These are phyloP conservation scores for Macropodus opercularis DNA, from an alignment of 2,797 vertebrate genomes.

Conservation along the genomic window DNA sequence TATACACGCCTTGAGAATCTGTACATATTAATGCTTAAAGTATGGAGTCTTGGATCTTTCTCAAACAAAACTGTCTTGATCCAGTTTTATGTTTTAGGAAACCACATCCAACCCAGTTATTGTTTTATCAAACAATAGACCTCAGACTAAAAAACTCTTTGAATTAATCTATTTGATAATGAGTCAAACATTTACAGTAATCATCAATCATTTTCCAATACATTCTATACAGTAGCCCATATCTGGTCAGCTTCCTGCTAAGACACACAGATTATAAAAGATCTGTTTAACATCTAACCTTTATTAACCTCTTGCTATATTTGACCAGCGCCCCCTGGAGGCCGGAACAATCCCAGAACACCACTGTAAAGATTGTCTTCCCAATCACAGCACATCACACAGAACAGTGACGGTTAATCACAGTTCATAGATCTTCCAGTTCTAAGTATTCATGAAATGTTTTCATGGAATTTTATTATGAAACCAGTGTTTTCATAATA, in stretches of 20 bases:
- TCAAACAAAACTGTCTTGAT: too few species aligned
- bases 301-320: constrained; percentile 2
- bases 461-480: too few species aligned
- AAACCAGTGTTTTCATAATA: too few species aligned
- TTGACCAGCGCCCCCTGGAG: constrained; percentile 52
- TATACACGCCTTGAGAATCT: too few species aligned
- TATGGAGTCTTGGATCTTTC: too few species aligned
- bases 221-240: too few species aligned
- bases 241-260: background rate
- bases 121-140: too few species aligned
- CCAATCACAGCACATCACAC: background rate
- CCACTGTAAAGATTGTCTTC: background rate
- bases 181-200: background rate
- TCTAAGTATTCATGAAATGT: background rate
- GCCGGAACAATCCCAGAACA: constrained; percentile 3
- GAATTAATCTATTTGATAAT: background rate
- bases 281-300: constrained; percentile 1
- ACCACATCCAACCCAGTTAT: background rate
- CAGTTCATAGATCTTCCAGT: too few species aligned
- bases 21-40: background rate
- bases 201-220: background rate
- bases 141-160: background rate
- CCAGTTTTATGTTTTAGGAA: background rate
- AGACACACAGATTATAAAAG: background rate
- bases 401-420: background rate